Percentiles rank a stretch among this genome's conserved stretches.
phyloP scores from a whole-genome alignment of 2,113 vertebrate species.

The Corythornis cristatus region DNA sequence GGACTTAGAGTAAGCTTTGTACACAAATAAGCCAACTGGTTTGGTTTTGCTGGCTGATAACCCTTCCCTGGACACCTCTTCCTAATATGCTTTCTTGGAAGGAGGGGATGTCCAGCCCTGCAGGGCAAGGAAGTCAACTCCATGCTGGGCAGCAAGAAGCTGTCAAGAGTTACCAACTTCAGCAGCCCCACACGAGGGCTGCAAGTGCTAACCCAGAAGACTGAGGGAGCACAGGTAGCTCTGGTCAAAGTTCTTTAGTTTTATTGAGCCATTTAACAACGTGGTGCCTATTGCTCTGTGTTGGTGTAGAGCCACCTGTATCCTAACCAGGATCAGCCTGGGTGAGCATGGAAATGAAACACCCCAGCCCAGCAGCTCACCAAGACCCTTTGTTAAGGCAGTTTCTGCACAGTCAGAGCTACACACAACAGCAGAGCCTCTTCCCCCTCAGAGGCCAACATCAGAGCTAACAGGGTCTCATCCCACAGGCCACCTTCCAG shows the following conservation, averaged over 20 bases:
- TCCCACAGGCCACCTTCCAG: not conserved
- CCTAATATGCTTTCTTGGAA: accelerated
- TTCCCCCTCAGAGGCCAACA: not conserved
- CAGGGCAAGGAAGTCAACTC: not conserved
- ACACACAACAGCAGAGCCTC: not conserved
- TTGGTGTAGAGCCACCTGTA: not conserved
- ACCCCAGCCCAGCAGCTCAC: not conserved
- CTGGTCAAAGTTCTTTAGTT: not conserved
- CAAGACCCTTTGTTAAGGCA: not conserved
- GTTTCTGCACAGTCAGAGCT: not conserved
- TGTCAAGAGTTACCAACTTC: not conserved
- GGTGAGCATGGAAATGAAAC: not conserved
- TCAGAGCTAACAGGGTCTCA: not conserved
- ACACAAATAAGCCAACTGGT: not conserved
- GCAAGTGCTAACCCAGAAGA: not conserved
- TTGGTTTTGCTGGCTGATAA: not conserved
- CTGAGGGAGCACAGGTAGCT: not conserved
- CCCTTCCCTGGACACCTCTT: not conserved
- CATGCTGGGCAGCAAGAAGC: not conserved
- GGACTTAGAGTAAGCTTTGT: not conserved
- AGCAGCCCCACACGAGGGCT: not conserved
- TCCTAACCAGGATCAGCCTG: not conserved
- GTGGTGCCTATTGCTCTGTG: not conserved
- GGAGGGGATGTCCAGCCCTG: not conserved
- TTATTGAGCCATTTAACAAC: not conserved